A percentile compares a stretch with the other conserved stretches of the same genome.
phyloP scores from a whole-genome alignment of 2,888 invertebrate genomes.

The Megamerina dolium region DNA sequence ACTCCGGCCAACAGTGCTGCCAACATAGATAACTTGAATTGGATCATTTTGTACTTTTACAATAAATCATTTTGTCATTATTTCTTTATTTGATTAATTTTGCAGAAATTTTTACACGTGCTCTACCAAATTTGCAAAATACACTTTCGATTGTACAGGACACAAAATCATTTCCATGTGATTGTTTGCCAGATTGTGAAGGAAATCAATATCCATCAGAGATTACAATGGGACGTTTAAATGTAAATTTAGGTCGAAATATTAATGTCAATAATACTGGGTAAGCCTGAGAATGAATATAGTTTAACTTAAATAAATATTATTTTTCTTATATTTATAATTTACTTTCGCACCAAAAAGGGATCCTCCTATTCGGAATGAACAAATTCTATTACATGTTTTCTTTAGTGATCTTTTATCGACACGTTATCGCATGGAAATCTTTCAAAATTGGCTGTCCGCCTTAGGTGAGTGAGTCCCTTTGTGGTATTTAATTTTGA shows the following conservation, averaged over 20 bases:
- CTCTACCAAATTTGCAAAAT: slow-evolving; percentile 46
- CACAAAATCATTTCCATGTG: slow-evolving; percentile 42
- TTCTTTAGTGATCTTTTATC: slow-evolving; percentile 67
- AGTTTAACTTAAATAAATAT: background rate
- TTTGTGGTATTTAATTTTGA: background rate
- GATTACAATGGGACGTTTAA: slow-evolving; percentile 57
- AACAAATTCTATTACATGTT: slow-evolving; percentile 61
- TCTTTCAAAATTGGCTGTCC: slow-evolving; percentile 65
- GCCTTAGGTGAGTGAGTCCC: slow-evolving; percentile 54
- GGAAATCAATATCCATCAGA: slow-evolving; percentile 59
- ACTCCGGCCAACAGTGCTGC: too few relatives aligned
- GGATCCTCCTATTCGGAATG: slow-evolving; percentile 28
- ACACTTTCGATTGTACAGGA: slow-evolving; percentile 28
- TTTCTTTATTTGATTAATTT: background rate
- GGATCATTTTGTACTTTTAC: background rate
- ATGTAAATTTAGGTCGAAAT: slow-evolving; percentile 48
- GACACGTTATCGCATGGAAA: slow-evolving; percentile 60
- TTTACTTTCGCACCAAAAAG: background rate
- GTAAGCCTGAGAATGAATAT: too few relatives aligned
- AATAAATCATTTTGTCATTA: background rate
- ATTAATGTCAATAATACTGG: slow-evolving; percentile 41
- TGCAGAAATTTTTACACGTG: slow-evolving; percentile 36
- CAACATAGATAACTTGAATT: too few relatives aligned
- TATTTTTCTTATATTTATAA: background rate
- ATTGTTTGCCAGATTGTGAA: slow-evolving; percentile 61